Conservation (phyloP, 2,888 invertebrate species). For the Pristionchus maxplancki region DNA sequence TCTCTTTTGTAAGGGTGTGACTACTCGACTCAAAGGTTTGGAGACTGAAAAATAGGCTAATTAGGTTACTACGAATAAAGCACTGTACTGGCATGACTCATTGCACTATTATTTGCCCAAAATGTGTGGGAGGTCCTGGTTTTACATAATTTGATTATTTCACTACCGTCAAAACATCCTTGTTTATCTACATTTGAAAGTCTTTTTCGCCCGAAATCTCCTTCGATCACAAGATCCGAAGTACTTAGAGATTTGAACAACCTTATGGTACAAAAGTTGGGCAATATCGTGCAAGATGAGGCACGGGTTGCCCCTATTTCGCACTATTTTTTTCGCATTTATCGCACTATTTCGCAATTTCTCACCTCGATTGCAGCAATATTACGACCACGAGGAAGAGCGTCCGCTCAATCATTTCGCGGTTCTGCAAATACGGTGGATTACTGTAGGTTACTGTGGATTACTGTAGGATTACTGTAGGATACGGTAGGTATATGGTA, state of each 20-base stretch:
- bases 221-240: neutral
- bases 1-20: too few relatives aligned
- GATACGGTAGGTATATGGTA: too few relatives aligned
- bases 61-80: too few relatives aligned
- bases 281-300: neutral
- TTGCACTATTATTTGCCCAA: too few relatives aligned
- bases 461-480: neutral
- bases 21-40: neutral
- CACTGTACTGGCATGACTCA: too few relatives aligned
- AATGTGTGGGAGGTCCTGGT: too few relatives aligned
- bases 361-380: neutral
- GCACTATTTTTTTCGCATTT: too few relatives aligned
- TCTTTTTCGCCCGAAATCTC: too few relatives aligned
- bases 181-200: too few relatives aligned
- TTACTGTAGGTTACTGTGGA: neutral
- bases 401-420: neutral
- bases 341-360: neutral
- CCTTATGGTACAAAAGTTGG: neutral
- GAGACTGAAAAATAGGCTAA: too few relatives aligned
- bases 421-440: neutral
- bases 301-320: neutral
- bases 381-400: neutral
- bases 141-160: too few relatives aligned
- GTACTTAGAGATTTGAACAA: neutral
- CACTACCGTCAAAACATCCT: too few relatives aligned